Conservation (phyloP, 2,888 invertebrate species). For the Sceliomorpha sp. region DNA sequence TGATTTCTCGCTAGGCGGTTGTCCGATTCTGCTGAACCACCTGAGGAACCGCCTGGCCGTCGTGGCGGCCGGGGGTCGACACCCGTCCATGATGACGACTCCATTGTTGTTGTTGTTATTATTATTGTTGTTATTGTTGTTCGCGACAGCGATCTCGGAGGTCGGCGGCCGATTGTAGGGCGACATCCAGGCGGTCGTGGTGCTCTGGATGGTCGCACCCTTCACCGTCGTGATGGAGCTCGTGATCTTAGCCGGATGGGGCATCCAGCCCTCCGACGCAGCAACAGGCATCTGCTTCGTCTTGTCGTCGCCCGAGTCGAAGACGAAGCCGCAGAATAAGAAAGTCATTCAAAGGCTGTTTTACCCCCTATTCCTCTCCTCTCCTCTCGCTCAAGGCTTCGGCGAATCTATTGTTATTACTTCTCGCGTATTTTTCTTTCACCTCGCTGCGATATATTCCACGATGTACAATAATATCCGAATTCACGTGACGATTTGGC, state of each 20-base stretch:
- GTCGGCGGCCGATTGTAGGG: slow-evolving; percentile 67
- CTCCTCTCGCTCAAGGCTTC: slow-evolving; percentile 21
- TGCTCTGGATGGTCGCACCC: slow-evolving; percentile 69
- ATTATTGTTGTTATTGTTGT: slow-evolving; percentile 53
- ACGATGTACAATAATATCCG: too few species aligned
- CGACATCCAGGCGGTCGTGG: slow-evolving; percentile 73
- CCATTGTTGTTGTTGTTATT: slow-evolving; percentile 69
- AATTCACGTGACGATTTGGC: too few species aligned
- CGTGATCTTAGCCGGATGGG: slow-evolving; percentile 71
- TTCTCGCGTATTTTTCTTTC: background rate
- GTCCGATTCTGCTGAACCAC: slow-evolving; percentile 82
- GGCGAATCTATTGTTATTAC: background rate
- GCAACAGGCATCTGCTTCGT: slow-evolving; percentile 72
- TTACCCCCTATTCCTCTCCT: slow-evolving; percentile 25
- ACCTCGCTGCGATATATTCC: too few species aligned
- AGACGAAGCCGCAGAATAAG: slow-evolving; percentile 74
- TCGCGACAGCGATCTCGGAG: slow-evolving; percentile 56
- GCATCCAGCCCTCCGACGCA: slow-evolving; percentile 72
- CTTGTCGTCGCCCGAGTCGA: slow-evolving; percentile 74
- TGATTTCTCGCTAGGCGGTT: slow-evolving; percentile 82
- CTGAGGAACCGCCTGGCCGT: slow-evolving; percentile 82
- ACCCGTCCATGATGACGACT: slow-evolving; percentile 72
- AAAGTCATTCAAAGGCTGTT: slow-evolving; percentile 71
- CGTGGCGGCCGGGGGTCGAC: slow-evolving; percentile 74
- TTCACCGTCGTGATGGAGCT: slow-evolving; percentile 72